A percentile compares a stretch with the other conserved stretches of the same genome.
Evolutionary conservation across 2,797 vertebrate species (phyloP).

Genomic region (Semaprochilodus insignis): DNA sequence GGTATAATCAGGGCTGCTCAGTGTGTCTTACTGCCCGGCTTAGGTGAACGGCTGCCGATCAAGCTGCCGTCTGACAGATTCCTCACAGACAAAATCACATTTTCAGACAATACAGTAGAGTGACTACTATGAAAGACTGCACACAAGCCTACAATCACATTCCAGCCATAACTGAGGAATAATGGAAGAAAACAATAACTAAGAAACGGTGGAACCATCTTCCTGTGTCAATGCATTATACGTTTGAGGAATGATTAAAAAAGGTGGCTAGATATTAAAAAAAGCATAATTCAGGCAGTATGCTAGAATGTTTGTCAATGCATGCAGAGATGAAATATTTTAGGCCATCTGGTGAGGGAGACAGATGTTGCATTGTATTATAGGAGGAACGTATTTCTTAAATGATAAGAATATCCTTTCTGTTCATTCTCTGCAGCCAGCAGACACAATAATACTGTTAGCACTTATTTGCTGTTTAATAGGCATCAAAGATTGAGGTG

Average conservation of each 20-base stretch:
- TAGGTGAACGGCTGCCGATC: background rate
- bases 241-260: background rate
- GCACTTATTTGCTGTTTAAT: background rate
- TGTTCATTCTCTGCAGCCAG: background rate
- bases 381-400: background rate
- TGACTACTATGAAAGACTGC: background rate
- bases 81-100: background rate
- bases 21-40: background rate
- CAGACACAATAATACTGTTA: background rate
- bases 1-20: background rate
- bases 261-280: no score
- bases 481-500: background rate
- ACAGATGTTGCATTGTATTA: slow-evolving; percentile 8
- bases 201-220: background rate
- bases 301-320: background rate
- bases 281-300: background rate
- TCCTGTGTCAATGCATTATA: background rate
- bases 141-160: background rate
- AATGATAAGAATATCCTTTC: background rate
- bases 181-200: background rate
- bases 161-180: background rate
- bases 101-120: background rate
- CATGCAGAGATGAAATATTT: background rate
- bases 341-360: background rate
- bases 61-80: background rate